Evolutionary conservation across 2,113 vertebrate genomes (phyloP).

Genomic region (Himantopus leucocephalus): DNA sequence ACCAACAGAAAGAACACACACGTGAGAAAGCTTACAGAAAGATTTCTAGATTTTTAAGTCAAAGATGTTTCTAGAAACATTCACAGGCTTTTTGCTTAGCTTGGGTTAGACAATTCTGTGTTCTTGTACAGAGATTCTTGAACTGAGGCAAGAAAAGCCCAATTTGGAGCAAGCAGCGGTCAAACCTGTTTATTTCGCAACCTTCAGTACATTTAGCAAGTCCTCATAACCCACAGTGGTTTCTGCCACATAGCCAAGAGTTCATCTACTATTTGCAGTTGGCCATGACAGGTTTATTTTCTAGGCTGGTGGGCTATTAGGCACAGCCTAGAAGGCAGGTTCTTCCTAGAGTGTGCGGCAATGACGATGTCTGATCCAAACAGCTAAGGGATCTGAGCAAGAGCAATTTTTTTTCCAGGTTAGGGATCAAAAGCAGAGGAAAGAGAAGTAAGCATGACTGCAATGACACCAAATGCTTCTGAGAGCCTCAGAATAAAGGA

Average conservation of each 20-base stretch:
- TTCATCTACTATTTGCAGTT: not conserved
- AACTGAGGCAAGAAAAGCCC: not conserved
- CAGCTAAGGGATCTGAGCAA: not conserved
- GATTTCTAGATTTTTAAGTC: not conserved
- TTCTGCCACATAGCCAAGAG: not conserved
- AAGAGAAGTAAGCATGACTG: not conserved
- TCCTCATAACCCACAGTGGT: not conserved
- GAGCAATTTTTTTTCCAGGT: not conserved
- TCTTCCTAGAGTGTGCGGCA: not conserved
- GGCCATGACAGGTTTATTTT: not conserved
- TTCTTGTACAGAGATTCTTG: not conserved
- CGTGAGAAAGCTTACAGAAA: not conserved
- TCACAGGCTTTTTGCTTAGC: not conserved
- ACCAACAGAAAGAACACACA: not conserved
- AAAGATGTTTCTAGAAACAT: not conserved
- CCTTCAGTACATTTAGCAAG: not conserved
- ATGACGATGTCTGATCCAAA: not conserved
- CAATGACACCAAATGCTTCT: not conserved
- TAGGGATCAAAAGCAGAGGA: not conserved
- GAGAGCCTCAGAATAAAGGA: not conserved
- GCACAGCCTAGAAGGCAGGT: not conserved
- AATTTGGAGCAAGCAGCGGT: not conserved
- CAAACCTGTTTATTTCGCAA: slow-evolving; percentile 26
- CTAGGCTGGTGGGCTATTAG: not conserved
- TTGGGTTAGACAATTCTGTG: not conserved